phyloP scores from a whole-genome alignment of 2,797 vertebrate genomes.

The Tapirus indicus region DNA sequence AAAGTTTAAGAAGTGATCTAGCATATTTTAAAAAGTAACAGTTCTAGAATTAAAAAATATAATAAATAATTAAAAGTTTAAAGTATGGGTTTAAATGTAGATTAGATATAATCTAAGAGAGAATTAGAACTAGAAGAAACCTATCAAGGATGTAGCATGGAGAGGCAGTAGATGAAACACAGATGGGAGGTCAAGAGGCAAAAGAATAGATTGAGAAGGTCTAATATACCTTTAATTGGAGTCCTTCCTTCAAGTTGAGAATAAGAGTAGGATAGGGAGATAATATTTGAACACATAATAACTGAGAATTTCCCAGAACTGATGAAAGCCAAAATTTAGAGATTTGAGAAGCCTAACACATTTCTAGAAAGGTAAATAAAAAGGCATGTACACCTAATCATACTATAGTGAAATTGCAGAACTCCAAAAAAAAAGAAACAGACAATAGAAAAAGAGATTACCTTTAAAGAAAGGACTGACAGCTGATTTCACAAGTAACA shows the following conservation, averaged over 20 bases:
- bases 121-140: background rate
- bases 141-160: background rate
- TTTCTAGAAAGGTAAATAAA: background rate
- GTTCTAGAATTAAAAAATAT: background rate
- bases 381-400: background rate
- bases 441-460: background rate
- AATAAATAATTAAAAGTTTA: background rate
- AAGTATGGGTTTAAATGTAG: background rate
- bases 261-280: background rate
- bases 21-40: background rate
- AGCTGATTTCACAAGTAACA: background rate
- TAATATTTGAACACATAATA: background rate
- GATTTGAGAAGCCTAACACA: background rate
- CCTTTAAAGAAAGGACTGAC: background rate
- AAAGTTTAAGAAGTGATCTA: background rate
- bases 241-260: background rate
- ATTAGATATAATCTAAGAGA: background rate
- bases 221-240: background rate
- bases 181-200: background rate
- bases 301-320: background rate
- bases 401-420: background rate
- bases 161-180: background rate
- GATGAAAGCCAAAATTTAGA: background rate
- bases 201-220: background rate
- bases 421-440: background rate